A percentile compares a stretch with the other conserved stretches of the same genome.
Evolutionary conservation across 2,797 vertebrate genomes (phyloP).

Genomic region (Schizopygopsis pylzovi): DNA sequence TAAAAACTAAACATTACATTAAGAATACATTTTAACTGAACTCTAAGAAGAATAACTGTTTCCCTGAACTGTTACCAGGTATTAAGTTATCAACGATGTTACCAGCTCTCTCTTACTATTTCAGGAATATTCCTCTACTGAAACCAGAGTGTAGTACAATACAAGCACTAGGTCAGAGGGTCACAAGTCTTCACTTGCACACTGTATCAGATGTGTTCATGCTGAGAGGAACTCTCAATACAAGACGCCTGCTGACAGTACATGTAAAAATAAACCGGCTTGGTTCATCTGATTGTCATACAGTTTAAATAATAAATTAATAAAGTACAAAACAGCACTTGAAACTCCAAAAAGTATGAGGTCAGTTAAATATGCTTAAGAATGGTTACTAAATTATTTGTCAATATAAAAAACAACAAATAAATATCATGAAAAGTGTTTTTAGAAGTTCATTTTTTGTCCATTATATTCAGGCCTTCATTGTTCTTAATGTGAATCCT

Average conservation of each 20-base stretch:
- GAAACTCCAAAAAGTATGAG: not conserved
- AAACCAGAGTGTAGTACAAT: constrained; percentile 36
- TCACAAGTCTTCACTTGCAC: constrained; percentile 37
- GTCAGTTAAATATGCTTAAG: not conserved
- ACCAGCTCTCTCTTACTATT: constrained; percentile 2
- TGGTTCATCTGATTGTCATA: constrained; percentile 11
- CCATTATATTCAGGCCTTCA: constrained; percentile 58
- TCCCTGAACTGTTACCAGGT: not conserved
- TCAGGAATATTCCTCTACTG: not conserved
- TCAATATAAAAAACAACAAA: not conserved
- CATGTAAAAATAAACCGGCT: constrained; percentile 24
- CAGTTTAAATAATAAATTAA: constrained; percentile 24
- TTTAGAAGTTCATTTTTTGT: constrained; percentile 60
- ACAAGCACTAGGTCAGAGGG: constrained; percentile 33
- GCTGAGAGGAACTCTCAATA: constrained; percentile 29
- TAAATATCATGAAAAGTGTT: not conserved
- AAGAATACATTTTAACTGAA: not conserved
- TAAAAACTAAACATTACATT: not conserved
- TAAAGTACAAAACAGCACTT: not conserved
- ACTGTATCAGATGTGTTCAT: constrained; percentile 31
- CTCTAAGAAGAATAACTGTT: not conserved
- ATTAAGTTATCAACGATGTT: not conserved
- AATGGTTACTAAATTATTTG: not conserved
- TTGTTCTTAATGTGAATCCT: constrained; percentile 67
- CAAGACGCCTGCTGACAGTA: constrained; percentile 45